Conservation (phyloP, 2,113 vertebrate species). For the Cottus gobio region DNA sequence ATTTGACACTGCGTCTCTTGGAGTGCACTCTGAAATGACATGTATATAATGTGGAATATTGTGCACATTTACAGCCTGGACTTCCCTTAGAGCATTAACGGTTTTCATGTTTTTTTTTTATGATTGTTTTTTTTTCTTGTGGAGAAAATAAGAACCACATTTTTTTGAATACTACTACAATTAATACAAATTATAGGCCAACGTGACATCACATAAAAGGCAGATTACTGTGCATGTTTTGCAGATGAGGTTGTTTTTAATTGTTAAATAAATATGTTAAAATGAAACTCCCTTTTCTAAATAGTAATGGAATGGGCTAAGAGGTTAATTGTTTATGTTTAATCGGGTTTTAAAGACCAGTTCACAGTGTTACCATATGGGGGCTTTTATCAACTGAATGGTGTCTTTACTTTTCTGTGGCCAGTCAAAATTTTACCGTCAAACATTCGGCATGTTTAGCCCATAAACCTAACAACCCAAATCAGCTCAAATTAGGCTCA, state of each 20-base stretch:
- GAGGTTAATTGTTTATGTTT: constrained; percentile 18
- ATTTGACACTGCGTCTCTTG: constrained; percentile 97
- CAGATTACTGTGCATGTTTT: constrained; percentile 6
- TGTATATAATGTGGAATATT: constrained; percentile 99
- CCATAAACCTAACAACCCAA: constrained; percentile 57
- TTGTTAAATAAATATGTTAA: neutral
- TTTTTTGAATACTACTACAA: constrained; percentile 2
- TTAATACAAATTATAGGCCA: neutral
- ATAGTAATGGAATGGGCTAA: neutral
- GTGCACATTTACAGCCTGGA: constrained; percentile 96
- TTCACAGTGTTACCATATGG: constrained; percentile 4
- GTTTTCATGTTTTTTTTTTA: constrained; percentile 39
- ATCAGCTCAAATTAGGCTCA: constrained; percentile 65
- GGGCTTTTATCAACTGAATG: constrained; percentile 24
- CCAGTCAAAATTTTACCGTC: constrained; percentile 28
- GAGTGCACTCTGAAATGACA: constrained; percentile 94
- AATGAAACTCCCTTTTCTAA: neutral
- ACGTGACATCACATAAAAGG: neutral
- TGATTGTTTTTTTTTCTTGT: neutral
- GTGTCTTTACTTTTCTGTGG: constrained; percentile 33
- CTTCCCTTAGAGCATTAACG: constrained; percentile 77
- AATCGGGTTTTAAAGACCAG: constrained; percentile 13
- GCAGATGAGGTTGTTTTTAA: neutral
- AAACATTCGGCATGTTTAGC: constrained; percentile 42
- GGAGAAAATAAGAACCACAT: neutral